A percentile compares a stretch with the other conserved stretches of the same genome.
phyloP scores from a whole-genome alignment of 2,888 invertebrate genomes.

The Euzetes globulus region DNA sequence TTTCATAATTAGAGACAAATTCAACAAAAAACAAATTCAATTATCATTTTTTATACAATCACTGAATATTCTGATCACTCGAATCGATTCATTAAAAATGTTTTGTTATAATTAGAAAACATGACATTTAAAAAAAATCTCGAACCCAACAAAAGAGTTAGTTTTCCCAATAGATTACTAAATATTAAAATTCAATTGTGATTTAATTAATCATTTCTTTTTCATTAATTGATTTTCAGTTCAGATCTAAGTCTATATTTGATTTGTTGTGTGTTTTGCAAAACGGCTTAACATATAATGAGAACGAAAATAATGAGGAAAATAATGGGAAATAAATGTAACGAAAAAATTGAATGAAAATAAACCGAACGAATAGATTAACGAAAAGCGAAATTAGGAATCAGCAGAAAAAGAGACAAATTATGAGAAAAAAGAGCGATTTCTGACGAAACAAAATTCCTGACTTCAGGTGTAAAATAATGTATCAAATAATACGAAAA shows the following conservation, averaged over 20 bases:
- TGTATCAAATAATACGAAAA: too few species aligned
- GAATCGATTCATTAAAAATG: background rate
- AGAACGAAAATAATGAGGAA: background rate
- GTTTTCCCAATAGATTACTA: too few species aligned
- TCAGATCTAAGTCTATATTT: background rate
- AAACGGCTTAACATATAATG: background rate
- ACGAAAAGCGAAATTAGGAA: too few species aligned
- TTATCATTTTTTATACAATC: background rate
- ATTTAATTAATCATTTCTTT: background rate
- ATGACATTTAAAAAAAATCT: too few species aligned
- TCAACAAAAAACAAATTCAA: slow-evolving; percentile 14
- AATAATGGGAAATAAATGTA: background rate
- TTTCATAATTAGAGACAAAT: slow-evolving; percentile 10
- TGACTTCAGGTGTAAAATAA: too few species aligned
- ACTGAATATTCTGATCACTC: background rate
- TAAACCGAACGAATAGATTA: too few species aligned
- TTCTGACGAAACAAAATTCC: too few species aligned
- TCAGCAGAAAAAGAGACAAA: too few species aligned
- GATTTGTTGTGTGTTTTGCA: background rate
- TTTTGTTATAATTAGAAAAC: background rate
- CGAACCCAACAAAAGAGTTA: too few species aligned
- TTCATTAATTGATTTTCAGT: background rate
- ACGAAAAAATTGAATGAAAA: too few species aligned
- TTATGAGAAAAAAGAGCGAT: too few species aligned
- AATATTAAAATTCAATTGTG: background rate